Percentiles rank a stretch among this genome's conserved stretches.
phyloP scores from a whole-genome alignment of 2,113 vertebrate genomes.

The Nymphicus hollandicus region DNA sequence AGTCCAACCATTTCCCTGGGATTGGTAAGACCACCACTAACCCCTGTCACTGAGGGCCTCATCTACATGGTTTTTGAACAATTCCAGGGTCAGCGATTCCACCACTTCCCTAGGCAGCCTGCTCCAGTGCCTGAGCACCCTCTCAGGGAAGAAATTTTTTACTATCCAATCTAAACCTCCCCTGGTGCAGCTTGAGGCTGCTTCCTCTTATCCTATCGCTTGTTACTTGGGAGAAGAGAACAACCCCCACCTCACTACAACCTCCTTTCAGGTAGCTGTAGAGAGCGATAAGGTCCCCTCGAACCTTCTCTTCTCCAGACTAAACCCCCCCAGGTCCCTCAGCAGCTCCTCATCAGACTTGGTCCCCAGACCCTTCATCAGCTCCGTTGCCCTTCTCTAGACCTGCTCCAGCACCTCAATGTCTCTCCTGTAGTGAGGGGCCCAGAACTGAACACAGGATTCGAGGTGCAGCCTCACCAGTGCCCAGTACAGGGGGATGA shows the following conservation, averaged over 20 bases:
- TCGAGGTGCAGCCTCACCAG: background rate
- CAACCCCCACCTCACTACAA: background rate
- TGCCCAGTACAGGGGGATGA: background rate
- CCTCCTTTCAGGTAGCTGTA: background rate
- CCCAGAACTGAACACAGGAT: background rate
- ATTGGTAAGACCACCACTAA: background rate
- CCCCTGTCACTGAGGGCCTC: background rate
- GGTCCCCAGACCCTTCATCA: background rate
- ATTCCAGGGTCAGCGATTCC: background rate
- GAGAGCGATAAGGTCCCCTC: background rate
- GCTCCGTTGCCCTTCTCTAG: background rate
- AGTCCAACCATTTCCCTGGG: background rate
- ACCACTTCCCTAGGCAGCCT: background rate
- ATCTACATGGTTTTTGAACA: background rate
- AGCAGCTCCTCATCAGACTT: background rate
- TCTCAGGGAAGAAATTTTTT: background rate
- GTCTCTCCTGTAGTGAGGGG: background rate
- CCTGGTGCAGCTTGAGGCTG: background rate
- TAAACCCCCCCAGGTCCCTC: background rate
- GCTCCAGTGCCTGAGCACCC: background rate
- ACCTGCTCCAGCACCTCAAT: background rate
- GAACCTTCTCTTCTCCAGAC: background rate
- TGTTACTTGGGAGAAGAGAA: background rate
- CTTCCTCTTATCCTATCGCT: background rate
- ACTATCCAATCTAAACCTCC: background rate